phyloP scores from a whole-genome alignment of 1,140 invertebrate species.

The Saxidomus purpurata region DNA sequence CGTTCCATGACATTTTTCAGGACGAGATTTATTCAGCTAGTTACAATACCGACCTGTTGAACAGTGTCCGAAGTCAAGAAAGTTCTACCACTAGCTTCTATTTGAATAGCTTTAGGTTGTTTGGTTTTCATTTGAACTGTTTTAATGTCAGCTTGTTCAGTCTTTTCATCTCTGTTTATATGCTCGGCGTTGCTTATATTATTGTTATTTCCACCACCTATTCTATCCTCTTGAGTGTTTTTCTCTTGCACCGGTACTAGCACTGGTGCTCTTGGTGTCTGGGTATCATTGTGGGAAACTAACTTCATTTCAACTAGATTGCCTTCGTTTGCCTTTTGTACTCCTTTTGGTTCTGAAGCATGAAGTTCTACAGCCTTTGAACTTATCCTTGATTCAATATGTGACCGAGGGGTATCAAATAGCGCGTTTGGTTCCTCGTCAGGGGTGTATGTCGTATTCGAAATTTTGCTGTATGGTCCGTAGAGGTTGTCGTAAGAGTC shows the following conservation, averaged over 20 bases:
- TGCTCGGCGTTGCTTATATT: too few relatives aligned
- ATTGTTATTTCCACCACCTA: background rate
- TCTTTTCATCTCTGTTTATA: background rate
- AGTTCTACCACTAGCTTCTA: constrained; percentile 50
- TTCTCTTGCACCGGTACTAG: background rate
- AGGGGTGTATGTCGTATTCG: background rate
- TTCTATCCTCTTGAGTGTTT: background rate
- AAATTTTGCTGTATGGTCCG: background rate
- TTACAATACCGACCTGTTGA: constrained; percentile 1
- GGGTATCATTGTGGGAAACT: background rate
- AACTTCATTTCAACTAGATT: background rate
- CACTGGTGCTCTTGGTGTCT: background rate
- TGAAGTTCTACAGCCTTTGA: background rate
- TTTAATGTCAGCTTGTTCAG: background rate
- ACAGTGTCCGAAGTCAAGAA: constrained; percentile 51
- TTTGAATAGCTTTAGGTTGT: background rate
- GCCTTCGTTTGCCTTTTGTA: background rate
- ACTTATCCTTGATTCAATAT: constrained; percentile 20
- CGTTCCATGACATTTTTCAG: too few relatives aligned
- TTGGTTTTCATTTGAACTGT: background rate
- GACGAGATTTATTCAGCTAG: background rate
- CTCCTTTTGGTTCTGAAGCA: background rate
- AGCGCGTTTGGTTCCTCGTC: constrained; percentile 36
- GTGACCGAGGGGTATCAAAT: constrained; percentile 47
- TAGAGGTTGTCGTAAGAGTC: constrained; percentile 39